These are phyloP conservation scores for Xenopus petersii DNA, from an alignment of 2,797 vertebrate species.

Conservation along the genomic window DNA sequence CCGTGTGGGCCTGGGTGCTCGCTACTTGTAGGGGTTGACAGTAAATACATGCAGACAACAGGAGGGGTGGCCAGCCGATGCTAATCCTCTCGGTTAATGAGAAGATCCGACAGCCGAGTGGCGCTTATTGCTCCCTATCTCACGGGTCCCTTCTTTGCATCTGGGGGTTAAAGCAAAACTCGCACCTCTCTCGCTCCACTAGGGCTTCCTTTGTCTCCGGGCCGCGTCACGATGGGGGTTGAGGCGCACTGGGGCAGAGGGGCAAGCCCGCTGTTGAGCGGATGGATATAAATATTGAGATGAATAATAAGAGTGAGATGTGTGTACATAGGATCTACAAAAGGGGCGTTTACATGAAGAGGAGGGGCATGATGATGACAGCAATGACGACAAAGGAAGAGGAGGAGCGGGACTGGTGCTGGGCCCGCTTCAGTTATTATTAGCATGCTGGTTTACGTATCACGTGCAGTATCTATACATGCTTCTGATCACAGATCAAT, in stretches of 20 bases:
- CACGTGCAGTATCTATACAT: too few relatives aligned
- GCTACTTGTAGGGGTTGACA: constrained; percentile 52
- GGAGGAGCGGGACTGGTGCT: constrained; percentile 21
- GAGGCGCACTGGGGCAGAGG: neutral
- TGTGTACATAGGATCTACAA: constrained; percentile 30
- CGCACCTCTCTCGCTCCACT: neutral
- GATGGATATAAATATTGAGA: constrained; percentile 30
- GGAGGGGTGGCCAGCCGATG: neutral
- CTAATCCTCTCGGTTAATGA: too few relatives aligned
- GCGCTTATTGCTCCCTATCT: neutral
- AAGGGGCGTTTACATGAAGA: constrained; percentile 30
- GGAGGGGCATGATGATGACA: constrained; percentile 4
- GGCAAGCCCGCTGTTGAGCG: constrained; percentile 10
- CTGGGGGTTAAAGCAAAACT: neutral
- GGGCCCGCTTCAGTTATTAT: constrained; percentile 3
- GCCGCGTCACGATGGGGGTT: neutral
- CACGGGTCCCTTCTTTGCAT: neutral
- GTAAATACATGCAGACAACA: constrained; percentile 65
- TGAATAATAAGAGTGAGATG: constrained; percentile 23
- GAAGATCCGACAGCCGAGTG: neutral
- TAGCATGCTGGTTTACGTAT: neutral
- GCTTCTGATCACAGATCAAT: too few relatives aligned
- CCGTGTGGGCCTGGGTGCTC: constrained; percentile 50
- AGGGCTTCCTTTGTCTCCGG: neutral
- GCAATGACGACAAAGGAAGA: constrained; percentile 17